Evolutionary conservation across 2,888 invertebrate species (phyloP).

Genomic region (Yponomeuta cagnagella): DNA sequence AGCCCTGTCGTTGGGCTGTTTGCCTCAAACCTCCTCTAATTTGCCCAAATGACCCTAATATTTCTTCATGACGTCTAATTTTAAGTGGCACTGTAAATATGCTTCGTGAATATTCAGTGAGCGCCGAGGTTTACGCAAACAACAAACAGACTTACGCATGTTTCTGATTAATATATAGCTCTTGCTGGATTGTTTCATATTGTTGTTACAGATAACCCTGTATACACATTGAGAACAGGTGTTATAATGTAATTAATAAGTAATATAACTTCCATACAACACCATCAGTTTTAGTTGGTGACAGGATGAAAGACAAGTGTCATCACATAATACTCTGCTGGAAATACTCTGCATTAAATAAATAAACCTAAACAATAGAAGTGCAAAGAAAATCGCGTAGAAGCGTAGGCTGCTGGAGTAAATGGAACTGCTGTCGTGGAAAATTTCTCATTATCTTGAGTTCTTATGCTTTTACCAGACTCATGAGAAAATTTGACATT

Average conservation of each 20-base stretch:
- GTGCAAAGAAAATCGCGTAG: not conserved
- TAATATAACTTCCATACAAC: too few relatives aligned
- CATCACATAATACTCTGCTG: too few relatives aligned
- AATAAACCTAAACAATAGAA: not conserved
- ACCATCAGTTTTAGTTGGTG: too few relatives aligned
- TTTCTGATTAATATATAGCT: too few relatives aligned
- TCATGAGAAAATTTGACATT: too few relatives aligned
- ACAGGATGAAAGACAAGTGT: too few relatives aligned
- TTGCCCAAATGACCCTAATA: constrained; percentile 24
- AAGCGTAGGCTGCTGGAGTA: not conserved
- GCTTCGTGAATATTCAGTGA: not conserved
- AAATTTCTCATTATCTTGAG: not conserved
- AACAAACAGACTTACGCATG: not conserved
- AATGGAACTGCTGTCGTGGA: not conserved
- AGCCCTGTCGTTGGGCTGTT: not conserved
- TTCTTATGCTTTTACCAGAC: not conserved
- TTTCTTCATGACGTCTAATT: constrained; percentile 24
- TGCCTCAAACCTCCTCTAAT: constrained; percentile 16
- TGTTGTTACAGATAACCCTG: too few relatives aligned
- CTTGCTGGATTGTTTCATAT: too few relatives aligned
- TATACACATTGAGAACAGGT: too few relatives aligned
- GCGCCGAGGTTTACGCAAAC: not conserved
- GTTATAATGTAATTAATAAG: too few relatives aligned
- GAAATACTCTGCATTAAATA: not conserved
- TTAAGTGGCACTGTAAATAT: not conserved